Base-by-base conservation (phyloP, 2,113 vertebrate genomes). In the Psittacus erithacus region DNA sequence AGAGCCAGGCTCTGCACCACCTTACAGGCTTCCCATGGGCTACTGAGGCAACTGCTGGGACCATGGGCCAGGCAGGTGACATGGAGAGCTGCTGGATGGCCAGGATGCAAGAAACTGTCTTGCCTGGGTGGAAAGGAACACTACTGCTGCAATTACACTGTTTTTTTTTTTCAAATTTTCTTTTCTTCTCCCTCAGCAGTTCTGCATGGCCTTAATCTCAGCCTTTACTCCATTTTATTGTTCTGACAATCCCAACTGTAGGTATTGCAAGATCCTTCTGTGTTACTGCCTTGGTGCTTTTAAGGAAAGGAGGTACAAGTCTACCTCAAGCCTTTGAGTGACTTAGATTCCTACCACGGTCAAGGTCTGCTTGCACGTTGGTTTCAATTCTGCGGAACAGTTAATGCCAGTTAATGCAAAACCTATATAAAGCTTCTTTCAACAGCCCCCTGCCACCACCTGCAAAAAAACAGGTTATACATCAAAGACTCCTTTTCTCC, bases 91-190 rank as follows among this genome's bases (percentile, higher is more conserved):
- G 55, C 33, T 41, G 15, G 15, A 57, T 38, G 28, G 60, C 22
- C 50, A 62, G 63, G 41, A 20, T 65, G 44, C 33, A 68, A 33
- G 46, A 33, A 87, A 59, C 17, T 0, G 1, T 39, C 63, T n/a
- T 1, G 0, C 17, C 17, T 44, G 11, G 28, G 19, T 52, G 28
- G 17, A 73, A 65, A 81, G 38, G 35, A 22, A 11, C 20, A 12
- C 17, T 17, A 15, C 1, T 1, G 27, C 3, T 64, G 44, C 15
- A 46, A 28, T 28, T 43, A 65, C 18, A 70, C 13, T 0, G 0
- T 3, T 5, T 0, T 9, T 31, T 33, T 13, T 17, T 53, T 85
- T 31, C 59, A 41, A n/a, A 88, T 18, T 53, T 38, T 38, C 9
- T 38, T 38, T 38, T 38, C 38, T 38, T 16, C 39, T 85, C n/a